phyloP scores from a whole-genome alignment of 2,888 invertebrate genomes.

The Cantharis nigra region DNA sequence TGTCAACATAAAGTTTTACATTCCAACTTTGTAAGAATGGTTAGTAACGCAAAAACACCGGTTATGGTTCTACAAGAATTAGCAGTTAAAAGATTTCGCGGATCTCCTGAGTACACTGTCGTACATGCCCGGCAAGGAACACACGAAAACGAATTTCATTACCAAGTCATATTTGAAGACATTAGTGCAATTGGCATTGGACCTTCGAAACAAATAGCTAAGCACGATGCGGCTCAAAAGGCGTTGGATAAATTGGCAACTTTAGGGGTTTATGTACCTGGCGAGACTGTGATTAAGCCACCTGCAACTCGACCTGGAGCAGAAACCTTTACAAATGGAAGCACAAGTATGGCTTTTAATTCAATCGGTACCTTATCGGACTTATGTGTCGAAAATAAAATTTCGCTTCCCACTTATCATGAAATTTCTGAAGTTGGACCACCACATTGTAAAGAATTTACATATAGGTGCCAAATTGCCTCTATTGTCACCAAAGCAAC shows the following conservation, averaged over 20 bases:
- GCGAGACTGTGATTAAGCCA: constrained; percentile 40
- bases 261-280: constrained; percentile 44
- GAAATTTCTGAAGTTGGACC: constrained; percentile 68
- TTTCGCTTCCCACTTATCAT: constrained; percentile 60
- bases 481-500: constrained; percentile 61
- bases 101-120: constrained; percentile 60
- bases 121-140: constrained; percentile 44
- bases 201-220: constrained; percentile 63
- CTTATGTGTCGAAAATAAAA: constrained; percentile 56
- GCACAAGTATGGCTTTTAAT: constrained; percentile 35
- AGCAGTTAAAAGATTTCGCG: constrained; percentile 59
- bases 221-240: constrained; percentile 62
- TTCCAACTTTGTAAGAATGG: background rate
- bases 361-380: constrained; percentile 48
- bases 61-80: constrained; percentile 70
- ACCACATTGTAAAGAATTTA: constrained; percentile 68
- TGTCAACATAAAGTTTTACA: background rate
- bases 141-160: constrained; percentile 58
- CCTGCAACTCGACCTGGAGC: constrained; percentile 33
- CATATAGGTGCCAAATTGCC: constrained; percentile 61
- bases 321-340: constrained; percentile 29
- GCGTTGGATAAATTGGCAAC: constrained; percentile 56
- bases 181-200: constrained; percentile 47
- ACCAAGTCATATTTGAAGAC: constrained; percentile 51
- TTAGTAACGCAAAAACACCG: constrained; percentile 62